phyloP scores from a whole-genome alignment of 37 sponge, comb jelly and placozoan genomes.

The Hormiphora californensis region DNA sequence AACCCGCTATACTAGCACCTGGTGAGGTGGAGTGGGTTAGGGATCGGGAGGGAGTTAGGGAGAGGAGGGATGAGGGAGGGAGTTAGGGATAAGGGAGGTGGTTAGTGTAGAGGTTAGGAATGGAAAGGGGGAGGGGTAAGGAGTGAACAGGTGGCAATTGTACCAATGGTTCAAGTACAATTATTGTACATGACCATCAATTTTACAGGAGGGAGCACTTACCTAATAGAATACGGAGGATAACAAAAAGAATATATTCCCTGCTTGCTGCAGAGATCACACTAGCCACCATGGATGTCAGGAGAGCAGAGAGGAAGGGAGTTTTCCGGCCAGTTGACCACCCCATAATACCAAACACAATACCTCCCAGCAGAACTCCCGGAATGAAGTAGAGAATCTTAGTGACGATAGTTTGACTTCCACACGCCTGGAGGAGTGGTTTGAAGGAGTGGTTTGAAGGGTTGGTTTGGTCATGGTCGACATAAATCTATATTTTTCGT shows the following conservation, averaged over 20 bases:
- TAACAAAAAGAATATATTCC: slow-evolving; percentile 15
- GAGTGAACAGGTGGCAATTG: too few species aligned
- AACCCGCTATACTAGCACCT: background rate
- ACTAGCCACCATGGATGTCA: slow-evolving; percentile 15
- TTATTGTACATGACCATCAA: too few species aligned
- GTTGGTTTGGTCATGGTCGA: too few species aligned
- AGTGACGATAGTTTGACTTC: background rate
- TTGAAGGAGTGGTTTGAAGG: too few species aligned
- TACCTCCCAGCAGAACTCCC: background rate
- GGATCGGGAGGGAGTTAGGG: background rate
- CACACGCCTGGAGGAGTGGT: background rate
- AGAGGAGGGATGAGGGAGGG: background rate
- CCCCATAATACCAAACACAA: background rate
- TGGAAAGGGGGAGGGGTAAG: too few species aligned
- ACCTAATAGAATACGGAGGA: background rate
- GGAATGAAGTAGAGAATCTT: background rate
- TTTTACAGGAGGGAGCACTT: too few species aligned
- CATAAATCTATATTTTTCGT: too few species aligned
- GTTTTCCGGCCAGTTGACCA: slow-evolving; percentile 12
- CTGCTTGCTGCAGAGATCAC: background rate
- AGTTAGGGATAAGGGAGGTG: background rate
- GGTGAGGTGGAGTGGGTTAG: background rate
- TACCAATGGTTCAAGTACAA: too few species aligned
- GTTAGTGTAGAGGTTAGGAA: background rate
- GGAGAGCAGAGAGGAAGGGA: slow-evolving; percentile 18